These are phyloP conservation scores for Phlogophora meticulosa DNA, from an alignment of 2,888 invertebrate species.

Conservation along the genomic window DNA sequence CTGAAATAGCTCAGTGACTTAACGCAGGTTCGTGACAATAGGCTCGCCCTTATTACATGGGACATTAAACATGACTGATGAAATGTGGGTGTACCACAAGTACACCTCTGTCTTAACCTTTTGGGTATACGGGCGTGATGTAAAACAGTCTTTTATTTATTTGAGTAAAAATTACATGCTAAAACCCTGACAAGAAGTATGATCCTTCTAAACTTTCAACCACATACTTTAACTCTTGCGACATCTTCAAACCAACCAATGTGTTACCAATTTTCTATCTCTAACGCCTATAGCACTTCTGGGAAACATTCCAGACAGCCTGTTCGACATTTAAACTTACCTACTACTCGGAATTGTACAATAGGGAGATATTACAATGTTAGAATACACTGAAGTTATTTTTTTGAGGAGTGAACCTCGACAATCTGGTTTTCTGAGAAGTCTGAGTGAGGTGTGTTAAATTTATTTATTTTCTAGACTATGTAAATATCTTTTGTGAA, in stretches of 20 bases:
- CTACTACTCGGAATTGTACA: constrained; percentile 24
- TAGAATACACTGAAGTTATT: not conserved
- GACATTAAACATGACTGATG: too few species aligned
- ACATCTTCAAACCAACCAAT: constrained; percentile 24
- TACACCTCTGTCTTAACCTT: too few species aligned
- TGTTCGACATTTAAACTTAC: constrained; percentile 20
- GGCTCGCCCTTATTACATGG: too few species aligned
- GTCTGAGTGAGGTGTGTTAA: not conserved
- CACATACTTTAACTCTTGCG: not conserved
- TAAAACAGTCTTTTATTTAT: too few species aligned
- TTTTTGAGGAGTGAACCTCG: not conserved
- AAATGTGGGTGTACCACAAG: too few species aligned
- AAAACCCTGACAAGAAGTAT: not conserved
- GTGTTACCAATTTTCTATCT: constrained; percentile 17
- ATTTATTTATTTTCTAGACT: not conserved
- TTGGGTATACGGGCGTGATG: too few species aligned
- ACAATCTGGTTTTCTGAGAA: not conserved
- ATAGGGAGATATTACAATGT: constrained; percentile 36
- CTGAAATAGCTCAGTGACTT: too few species aligned
- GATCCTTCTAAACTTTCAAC: not conserved
- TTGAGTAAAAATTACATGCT: too few species aligned
- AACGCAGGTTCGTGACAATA: too few species aligned
- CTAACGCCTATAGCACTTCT: constrained; percentile 30
- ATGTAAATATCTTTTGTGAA: too few species aligned
- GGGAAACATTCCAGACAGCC: constrained; percentile 40